Base-by-base conservation (phyloP, 2,888 invertebrate species). In the Augochlorella aurata region DNA sequence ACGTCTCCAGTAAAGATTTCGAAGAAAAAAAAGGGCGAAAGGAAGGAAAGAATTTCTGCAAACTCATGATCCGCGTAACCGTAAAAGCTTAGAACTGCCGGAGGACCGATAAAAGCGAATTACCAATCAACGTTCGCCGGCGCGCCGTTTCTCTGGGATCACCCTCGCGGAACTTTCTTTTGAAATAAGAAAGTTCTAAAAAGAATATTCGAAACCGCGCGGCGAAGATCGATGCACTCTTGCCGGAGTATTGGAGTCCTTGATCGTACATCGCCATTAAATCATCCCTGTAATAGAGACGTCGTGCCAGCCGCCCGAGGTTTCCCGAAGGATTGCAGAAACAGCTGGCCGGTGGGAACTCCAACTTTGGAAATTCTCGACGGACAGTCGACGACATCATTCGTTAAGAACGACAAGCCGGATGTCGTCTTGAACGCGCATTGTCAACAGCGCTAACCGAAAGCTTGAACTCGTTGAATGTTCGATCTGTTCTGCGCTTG, bases 101-200 rank as follows among this genome's bases (percentile, higher is more conserved):
- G 52, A 74, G 74, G 67, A 47, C 61, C 81, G 81, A 71, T 79
- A 74, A 79, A 79, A 67, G 24, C 74, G 74, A 68, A 79, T 81
- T 79, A 81, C 74, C 79, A 79, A 81, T 79, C 79, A 74, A 50
- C 79, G 74, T 74, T 78, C 66, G 65, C 45, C 29, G 79, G 8
- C 5, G 49, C n/a, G 49, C 9, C 24, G 29, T 24, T 71, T 66
- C 52, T 21, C 14, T 29, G 58, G 14, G 74, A 45, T 24, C 49
- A 45, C n/a, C 65, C 21, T 14, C 52, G n/a, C 29, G 63, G 4
- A 73, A 80, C 50, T 54, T 78, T 16, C 49, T n/a, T n/a, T 65
- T n/a, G 21, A 18, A 72, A 58, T 14, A 14, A 16, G 29, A 50
- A 45, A n/a, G 45, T 21, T 65, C 47, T 73, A 49, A 65, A 78